These are phyloP conservation scores for Megaustenia siamemsis DNA, from an alignment of 2,888 invertebrate species.

Conservation along the genomic window DNA sequence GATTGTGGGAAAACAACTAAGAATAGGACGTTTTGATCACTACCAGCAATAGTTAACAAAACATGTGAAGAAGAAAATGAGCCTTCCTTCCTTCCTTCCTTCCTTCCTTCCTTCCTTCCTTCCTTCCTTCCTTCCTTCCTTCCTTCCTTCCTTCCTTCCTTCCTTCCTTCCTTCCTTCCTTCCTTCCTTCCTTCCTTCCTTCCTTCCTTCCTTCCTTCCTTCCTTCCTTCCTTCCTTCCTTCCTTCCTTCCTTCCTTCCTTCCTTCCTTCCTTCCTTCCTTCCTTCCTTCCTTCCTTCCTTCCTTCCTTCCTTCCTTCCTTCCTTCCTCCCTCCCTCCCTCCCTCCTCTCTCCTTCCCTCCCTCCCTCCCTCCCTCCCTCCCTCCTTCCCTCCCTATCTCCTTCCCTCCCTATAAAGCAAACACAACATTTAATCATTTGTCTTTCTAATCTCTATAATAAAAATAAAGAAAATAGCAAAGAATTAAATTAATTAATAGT, in stretches of 20 bases:
- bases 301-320: neutral
- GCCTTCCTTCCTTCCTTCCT: slow-evolving; percentile 24
- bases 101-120: slow-evolving; percentile 29
- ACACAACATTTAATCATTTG: no score
- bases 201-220: neutral
- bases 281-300: no score
- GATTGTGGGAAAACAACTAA: no score
- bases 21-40: no score
- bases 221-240: neutral
- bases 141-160: slow-evolving; percentile 1
- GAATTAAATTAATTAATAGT: no score
- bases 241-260: neutral
- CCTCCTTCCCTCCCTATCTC: no score
- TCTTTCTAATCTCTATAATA: no score
- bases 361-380: neutral
- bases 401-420: no score
- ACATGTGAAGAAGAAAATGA: no score
- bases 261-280: neutral
- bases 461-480: no score
- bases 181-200: neutral
- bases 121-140: slow-evolving; percentile 24
- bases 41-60: no score
- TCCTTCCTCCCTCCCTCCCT: neutral
- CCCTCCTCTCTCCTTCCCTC: no score
- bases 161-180: neutral